phyloP scores from a whole-genome alignment of 2,888 invertebrate genomes.

The Eumerus sabulonum region DNA sequence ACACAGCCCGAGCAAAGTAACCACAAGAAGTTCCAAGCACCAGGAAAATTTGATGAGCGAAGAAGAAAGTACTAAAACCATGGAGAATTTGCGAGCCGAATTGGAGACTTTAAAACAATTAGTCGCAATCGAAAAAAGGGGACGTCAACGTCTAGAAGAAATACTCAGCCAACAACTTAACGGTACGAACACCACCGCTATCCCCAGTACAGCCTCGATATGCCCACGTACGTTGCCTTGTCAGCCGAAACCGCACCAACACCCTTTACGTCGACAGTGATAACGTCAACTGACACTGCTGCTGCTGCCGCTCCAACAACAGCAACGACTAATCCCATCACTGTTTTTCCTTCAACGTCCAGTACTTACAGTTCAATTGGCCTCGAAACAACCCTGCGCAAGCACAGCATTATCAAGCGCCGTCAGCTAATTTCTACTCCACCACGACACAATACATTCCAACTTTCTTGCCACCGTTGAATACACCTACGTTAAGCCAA shows the following conservation, averaged over 20 bases:
- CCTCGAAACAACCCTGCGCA: not conserved
- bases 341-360: not conserved
- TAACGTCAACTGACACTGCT: not conserved
- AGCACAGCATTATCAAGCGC: not conserved
- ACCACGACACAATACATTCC: not conserved
- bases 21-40: too few relatives aligned
- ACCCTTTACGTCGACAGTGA: not conserved
- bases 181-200: not conserved
- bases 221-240: too few relatives aligned
- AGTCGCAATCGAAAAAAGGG: not conserved
- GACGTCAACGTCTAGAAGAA: not conserved
- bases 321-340: not conserved
- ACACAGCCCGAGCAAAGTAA: too few relatives aligned
- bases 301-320: too few relatives aligned
- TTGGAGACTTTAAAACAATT: not conserved
- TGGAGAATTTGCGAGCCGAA: not conserved
- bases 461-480: slow-evolving; percentile 1
- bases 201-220: too few relatives aligned
- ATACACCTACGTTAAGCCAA: not conserved
- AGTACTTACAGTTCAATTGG: not conserved
- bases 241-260: too few relatives aligned
- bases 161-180: not conserved
- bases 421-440: not conserved
- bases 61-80: too few relatives aligned
- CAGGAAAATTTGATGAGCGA: too few relatives aligned